Conservation (phyloP, 1,140 invertebrate genomes). For the Mya arenaria region DNA sequence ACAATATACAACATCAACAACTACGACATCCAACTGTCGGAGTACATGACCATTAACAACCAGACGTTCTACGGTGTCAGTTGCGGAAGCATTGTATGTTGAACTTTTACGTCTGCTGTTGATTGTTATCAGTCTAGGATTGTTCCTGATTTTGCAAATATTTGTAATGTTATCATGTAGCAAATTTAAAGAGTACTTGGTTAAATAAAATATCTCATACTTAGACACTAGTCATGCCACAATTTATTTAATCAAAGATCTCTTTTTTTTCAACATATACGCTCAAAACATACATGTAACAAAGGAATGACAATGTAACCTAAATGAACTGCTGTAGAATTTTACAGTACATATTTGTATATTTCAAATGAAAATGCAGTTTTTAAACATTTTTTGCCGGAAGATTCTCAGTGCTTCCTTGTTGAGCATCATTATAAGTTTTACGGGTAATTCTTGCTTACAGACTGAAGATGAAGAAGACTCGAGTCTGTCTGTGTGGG, state of each 20-base stretch:
- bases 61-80: conserved; percentile 35
- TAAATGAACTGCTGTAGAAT: neutral
- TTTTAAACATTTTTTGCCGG: neutral
- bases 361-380: neutral
- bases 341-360: neutral
- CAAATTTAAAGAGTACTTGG: neutral
- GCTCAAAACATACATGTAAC: neutral
- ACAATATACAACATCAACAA: conserved; percentile 27
- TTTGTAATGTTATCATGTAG: neutral
- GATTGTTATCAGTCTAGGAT: neutral
- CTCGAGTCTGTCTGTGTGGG: neutral
- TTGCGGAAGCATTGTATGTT: conserved; percentile 21
- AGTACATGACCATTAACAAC: conserved; percentile 27
- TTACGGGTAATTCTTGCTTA: neutral
- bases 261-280: neutral
- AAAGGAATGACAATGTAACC: neutral
- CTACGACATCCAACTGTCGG: conserved; percentile 20
- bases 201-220: neutral
- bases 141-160: neutral
- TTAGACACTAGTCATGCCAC: neutral
- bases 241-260: neutral
- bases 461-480: conserved; percentile 18
- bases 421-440: neutral
- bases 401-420: neutral
- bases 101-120: neutral